Evolutionary conservation across 2,888 invertebrate species (phyloP), one percentile per base, ranked within the genome.

Genomic region (Meliscaeva auricollis): DNA sequence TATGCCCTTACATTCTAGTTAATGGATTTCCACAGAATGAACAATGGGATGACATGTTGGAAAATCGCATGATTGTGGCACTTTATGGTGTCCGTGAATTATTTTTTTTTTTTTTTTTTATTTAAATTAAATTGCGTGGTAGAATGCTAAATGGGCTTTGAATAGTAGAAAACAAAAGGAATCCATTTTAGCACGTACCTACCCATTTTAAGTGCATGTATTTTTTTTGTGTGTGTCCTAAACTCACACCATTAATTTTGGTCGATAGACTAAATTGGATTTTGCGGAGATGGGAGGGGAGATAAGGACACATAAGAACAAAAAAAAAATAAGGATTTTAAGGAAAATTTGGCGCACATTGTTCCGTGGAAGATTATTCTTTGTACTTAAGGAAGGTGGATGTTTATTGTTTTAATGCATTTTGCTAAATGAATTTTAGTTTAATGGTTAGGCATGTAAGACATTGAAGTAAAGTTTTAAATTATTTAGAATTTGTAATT

Each of bases 11-110:
- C 8, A 64, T 64, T 64, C 13, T 62, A 48, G 46, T 64, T 66
- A 83, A 83, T 79, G 74, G 79, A 75, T 70, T 84, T 58, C 22
- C 26, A 9, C 41, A 44, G 30, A 17, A 50, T 17, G 66, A 75
- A 78, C 69, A 83, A 78, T 74, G 50, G 62, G 48, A 79, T 58
- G 82, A 75, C 74, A 79, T 74, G 74, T 75, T 66, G 64, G 13
- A 74, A 74, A 74, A 83, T 83, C 66, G 79, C 74, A 79, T 75
- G 79, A 66, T 66, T 75, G 74, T 50, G 44, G 35, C 64, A 70
- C 30, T 78, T 66, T 46, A 70, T 38, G 50, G 54, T 74, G 83
- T 74, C 83, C 73, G 52, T 83, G 82, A 73, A 76, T 32, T 35
- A 32, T 52, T 22, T 22, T 38, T 60, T 38, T 58, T 20, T 41